Conservation (phyloP, 2,888 invertebrate genomes). For the Nymphalis urticae region DNA sequence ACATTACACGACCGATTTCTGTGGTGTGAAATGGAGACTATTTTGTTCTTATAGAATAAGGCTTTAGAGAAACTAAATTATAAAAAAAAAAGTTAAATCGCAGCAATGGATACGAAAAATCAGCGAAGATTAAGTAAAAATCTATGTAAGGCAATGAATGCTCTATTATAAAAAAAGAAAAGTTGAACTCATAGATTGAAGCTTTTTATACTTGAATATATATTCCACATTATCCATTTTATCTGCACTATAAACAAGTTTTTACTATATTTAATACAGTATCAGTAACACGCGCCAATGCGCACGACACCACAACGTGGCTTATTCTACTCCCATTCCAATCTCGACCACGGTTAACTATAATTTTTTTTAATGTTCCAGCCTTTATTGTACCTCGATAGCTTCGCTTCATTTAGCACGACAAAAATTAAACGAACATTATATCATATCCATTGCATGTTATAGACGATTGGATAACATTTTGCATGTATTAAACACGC, state of each 20-base stretch:
- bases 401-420: slow-evolving; percentile 32
- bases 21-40: too few species aligned
- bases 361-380: slow-evolving; percentile 40
- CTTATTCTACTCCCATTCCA: slow-evolving; percentile 49
- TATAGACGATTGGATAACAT: neutral
- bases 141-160: too few species aligned
- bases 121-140: too few species aligned
- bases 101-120: too few species aligned
- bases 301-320: slow-evolving; percentile 46
- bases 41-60: too few species aligned
- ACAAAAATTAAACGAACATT: neutral
- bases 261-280: slow-evolving; percentile 32
- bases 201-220: slow-evolving; percentile 1
- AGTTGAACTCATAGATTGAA: neutral
- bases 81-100: too few species aligned
- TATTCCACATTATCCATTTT: slow-evolving; percentile 30
- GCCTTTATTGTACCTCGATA: slow-evolving; percentile 26
- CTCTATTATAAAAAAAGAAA: neutral
- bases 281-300: slow-evolving; percentile 40
- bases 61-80: too few species aligned
- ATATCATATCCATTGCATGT: slow-evolving; percentile 34
- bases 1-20: too few species aligned
- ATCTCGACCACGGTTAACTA: slow-evolving; percentile 47
- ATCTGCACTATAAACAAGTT: slow-evolving; percentile 31
- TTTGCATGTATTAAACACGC: slow-evolving; percentile 10